A percentile compares a stretch with the other conserved stretches of the same genome.
These are phyloP conservation scores for Aleiodes sp. DNA, from an alignment of 1,140 invertebrate species.

Conservation along the genomic window DNA sequence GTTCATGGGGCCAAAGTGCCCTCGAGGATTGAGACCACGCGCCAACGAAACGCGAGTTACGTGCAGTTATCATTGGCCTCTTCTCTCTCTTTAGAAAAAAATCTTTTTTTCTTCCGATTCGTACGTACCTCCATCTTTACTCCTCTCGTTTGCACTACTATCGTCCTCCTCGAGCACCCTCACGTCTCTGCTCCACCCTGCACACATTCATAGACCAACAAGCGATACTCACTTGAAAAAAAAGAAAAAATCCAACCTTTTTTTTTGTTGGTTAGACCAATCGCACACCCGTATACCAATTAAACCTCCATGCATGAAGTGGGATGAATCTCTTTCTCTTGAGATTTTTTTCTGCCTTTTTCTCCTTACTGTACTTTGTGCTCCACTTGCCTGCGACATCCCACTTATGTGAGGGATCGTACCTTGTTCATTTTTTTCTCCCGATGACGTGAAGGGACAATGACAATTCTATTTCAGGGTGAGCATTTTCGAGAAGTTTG, in stretches of 20 bases:
- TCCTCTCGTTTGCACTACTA: neutral
- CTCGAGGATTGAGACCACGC: slow-evolving; percentile 20
- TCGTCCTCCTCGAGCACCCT: slow-evolving; percentile 41
- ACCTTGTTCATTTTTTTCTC: no score
- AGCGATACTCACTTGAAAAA: slow-evolving; percentile 53
- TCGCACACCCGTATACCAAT: slow-evolving; percentile 41
- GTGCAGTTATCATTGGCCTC: neutral
- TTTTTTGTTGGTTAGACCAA: slow-evolving; percentile 48
- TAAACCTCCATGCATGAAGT: slow-evolving; percentile 23
- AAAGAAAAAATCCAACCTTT: slow-evolving; percentile 57
- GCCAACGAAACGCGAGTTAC: slow-evolving; percentile 10
- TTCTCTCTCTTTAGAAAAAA: slow-evolving; percentile 8
- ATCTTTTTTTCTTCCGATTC: neutral
- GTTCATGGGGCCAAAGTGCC: slow-evolving; percentile 28
- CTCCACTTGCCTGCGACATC: no score
- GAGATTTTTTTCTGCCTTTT: slow-evolving; percentile 29
- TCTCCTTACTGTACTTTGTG: no score
- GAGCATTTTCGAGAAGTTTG: no score
- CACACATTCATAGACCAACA: slow-evolving; percentile 27
- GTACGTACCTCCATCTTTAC: slow-evolving; percentile 3
- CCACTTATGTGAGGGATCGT: no score
- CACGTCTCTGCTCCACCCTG: slow-evolving; percentile 60
- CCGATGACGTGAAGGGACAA: no score
- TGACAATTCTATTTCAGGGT: no score
- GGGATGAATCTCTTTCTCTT: neutral